Evolutionary conservation across 2,797 vertebrate species (phyloP), one percentile per base, ranked within the genome.

Genomic region (Philypnodon macrostomus): DNA sequence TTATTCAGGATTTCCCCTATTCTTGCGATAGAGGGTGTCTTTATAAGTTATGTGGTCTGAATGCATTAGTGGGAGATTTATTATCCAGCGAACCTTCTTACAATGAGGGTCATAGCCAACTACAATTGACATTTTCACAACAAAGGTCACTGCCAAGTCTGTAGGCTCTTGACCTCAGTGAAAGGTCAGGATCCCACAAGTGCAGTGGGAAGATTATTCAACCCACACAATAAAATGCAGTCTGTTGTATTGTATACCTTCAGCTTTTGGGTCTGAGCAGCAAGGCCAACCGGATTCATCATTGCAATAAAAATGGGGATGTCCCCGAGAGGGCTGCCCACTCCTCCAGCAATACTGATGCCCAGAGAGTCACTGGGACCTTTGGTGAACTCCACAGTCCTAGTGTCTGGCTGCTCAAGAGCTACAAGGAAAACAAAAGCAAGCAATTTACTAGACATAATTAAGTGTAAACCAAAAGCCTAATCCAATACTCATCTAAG

Each of bases 291-390:
- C 0, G 95, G 94, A 59, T 98, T 95, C 94, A 98, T 98, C 95
- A 98, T 96, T 55, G 96, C 95, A 50, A 98, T 96, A 58, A 98
- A 98, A 70, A 98, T 93, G 23, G 96, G 96, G 37, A 97, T 94
- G 37, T 98, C 94, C 1, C 96, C 96, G 32, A 98, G 89, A 0
- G 95, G 95, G 75, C 96, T 99, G 62, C 94, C 96, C 52, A 96
- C 83, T 17, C 96, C 96, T 24, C 96, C 96, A 6, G 96, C 95
- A 79, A 98, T 95, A 54, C 96, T 98, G 78, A 98, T 85, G 11
- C 96, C 96, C 69, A 98, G 48, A 1, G 94, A 96, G 62, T 98
- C 96, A 5, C 55, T 32, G 31, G 93, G 90, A 1, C 84, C 91
- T 92, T 97, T 98, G 31, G 89, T 93, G 72, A 98, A 92, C 88